phyloP scores from a whole-genome alignment of 1,140 invertebrate genomes.

The Coenobita brevimanus region DNA sequence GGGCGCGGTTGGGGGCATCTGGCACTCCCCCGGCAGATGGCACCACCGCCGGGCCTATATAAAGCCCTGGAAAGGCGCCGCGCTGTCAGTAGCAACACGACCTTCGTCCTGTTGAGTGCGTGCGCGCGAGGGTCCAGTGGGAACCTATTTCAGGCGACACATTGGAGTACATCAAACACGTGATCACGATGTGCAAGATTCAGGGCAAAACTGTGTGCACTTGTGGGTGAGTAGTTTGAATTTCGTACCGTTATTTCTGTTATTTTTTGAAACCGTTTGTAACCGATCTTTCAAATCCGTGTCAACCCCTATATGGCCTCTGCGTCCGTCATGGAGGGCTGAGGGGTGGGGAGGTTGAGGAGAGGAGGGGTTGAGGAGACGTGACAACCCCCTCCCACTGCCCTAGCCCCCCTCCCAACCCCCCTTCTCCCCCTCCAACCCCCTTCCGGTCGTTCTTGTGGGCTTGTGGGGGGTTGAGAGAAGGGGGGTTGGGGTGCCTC shows the following conservation, averaged over 20 bases:
- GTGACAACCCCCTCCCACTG: neutral
- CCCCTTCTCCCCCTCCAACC: neutral
- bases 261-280: too few relatives aligned
- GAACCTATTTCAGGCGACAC: conserved; percentile 15
- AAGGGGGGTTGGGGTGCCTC: too few relatives aligned
- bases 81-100: too few relatives aligned
- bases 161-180: conserved; percentile 66
- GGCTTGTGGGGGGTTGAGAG: too few relatives aligned
- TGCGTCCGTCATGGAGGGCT: neutral
- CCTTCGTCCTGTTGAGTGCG: neutral
- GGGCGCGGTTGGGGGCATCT: too few relatives aligned
- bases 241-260: too few relatives aligned
- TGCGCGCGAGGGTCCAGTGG: neutral
- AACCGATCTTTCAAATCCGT: too few relatives aligned
- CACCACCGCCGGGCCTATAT: too few relatives aligned
- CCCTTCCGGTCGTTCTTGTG: neutral
- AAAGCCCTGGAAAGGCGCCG: too few relatives aligned
- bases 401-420: neutral
- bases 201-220: conserved; percentile 60
- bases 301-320: too few relatives aligned
- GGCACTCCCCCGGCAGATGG: too few relatives aligned
- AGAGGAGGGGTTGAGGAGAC: neutral
- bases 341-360: neutral
- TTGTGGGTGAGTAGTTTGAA: conserved; percentile 47
- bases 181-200: conserved; percentile 62